Conservation (phyloP, 2,797 vertebrate genomes). For the Phylloscopus collybita region DNA sequence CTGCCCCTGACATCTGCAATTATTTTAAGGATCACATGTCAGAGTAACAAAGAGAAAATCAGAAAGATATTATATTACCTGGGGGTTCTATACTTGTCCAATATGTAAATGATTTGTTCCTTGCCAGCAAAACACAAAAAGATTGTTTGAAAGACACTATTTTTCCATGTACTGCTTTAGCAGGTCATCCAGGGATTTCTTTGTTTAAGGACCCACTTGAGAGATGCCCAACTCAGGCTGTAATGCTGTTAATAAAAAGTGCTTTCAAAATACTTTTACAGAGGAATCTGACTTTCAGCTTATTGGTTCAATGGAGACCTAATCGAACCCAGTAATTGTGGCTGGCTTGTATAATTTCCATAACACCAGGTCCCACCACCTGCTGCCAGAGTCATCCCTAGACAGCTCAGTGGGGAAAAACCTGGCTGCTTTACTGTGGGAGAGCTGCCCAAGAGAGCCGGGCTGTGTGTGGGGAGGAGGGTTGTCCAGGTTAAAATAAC, state of each 20-base stretch:
- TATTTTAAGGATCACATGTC: not conserved
- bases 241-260: not conserved
- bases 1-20: not conserved
- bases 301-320: not conserved
- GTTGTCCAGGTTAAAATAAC: rapidly evolving
- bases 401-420: not conserved
- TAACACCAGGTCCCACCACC: not conserved
- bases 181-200: not conserved
- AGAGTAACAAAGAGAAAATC: not conserved
- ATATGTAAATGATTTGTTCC: not conserved
- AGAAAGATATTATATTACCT: not conserved
- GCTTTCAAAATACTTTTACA: not conserved
- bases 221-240: not conserved
- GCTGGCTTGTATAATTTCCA: rapidly evolving
- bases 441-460: not conserved
- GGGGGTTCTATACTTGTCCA: not conserved
- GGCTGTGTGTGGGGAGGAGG: not conserved
- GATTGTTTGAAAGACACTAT: not conserved
- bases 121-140: not conserved
- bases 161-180: not conserved
- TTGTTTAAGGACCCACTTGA: not conserved
- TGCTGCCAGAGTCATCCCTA: rapidly evolving
- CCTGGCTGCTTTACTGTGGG: not conserved
- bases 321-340: rapidly evolving
- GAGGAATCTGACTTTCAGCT: not conserved